A percentile compares a stretch with the other conserved stretches of the same genome.
Evolutionary conservation across 2,113 vertebrate genomes (phyloP).

Genomic region (Caretta caretta): DNA sequence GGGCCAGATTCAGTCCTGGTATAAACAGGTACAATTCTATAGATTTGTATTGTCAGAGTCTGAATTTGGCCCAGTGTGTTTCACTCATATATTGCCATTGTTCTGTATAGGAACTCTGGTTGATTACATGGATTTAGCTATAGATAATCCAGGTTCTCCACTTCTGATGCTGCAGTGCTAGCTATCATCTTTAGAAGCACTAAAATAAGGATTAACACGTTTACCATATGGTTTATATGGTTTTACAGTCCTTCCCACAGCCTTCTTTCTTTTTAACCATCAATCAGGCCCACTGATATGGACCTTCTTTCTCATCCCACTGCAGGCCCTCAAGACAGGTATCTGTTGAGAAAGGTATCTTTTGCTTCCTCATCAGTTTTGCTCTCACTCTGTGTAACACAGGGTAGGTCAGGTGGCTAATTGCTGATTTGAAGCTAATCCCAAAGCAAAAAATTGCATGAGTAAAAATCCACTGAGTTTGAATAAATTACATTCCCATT

Average conservation of each 20-base stretch:
- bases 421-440: background rate
- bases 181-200: conserved; percentile 28
- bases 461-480: background rate
- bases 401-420: background rate
- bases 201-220: conserved; percentile 22
- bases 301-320: conserved; percentile 2
- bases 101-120: background rate
- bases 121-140: conserved; percentile 6
- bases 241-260: conserved; percentile 9
- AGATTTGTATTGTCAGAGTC: background rate
- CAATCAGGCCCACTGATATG: background rate
- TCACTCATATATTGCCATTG: background rate
- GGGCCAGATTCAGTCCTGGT: background rate
- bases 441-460: background rate
- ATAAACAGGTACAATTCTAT: background rate
- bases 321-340: background rate
- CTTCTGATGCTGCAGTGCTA: conserved; percentile 35
- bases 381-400: background rate
- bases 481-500: background rate
- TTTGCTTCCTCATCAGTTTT: background rate
- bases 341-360: background rate
- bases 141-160: conserved; percentile 5
- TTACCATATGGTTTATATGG: conserved; percentile 46
- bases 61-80: conserved; percentile 1
- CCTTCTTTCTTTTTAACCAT: background rate